phyloP scores from a whole-genome alignment of 2,888 invertebrate species.

The Drosophila sordidula region DNA sequence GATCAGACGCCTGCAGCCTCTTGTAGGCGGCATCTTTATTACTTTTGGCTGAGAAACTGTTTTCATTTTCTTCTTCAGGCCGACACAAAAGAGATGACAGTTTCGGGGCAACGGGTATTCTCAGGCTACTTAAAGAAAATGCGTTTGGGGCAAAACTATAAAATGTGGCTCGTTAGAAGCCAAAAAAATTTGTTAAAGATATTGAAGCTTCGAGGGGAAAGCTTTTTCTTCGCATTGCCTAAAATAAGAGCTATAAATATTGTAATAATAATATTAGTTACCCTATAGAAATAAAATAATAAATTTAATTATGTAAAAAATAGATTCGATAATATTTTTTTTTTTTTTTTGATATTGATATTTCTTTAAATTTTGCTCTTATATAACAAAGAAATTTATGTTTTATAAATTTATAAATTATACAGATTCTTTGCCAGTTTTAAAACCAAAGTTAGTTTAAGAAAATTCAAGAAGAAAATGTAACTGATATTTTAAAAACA shows the following conservation, averaged over 20 bases:
- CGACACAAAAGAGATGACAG: slow-evolving; percentile 8
- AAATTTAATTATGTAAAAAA: too few relatives aligned
- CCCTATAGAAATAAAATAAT: too few relatives aligned
- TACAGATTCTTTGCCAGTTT: too few relatives aligned
- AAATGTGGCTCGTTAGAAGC: slow-evolving; percentile 1
- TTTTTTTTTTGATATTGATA: too few relatives aligned
- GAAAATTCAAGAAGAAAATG: too few relatives aligned
- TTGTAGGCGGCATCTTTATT: slow-evolving; percentile 58
- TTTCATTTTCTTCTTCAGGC: slow-evolving; percentile 44
- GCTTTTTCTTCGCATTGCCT: too few relatives aligned
- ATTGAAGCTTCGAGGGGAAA: background rate
- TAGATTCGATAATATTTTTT: too few relatives aligned
- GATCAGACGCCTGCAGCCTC: slow-evolving; percentile 25
- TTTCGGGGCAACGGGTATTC: slow-evolving; percentile 8
- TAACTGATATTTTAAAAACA: too few relatives aligned
- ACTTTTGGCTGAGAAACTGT: slow-evolving; percentile 60
- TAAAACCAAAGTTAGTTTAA: too few relatives aligned
- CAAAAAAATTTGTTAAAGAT: slow-evolving; percentile 5
- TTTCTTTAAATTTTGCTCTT: too few relatives aligned
- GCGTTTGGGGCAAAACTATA: slow-evolving; percentile 41
- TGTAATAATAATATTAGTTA: background rate
- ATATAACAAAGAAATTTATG: too few relatives aligned
- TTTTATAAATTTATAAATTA: too few relatives aligned
- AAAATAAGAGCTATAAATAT: background rate
- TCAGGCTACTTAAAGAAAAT: slow-evolving; percentile 34